A percentile compares a stretch with the other conserved stretches of the same genome.
phyloP scores from a whole-genome alignment of 2,113 vertebrate genomes.

The Anseranas semipalmata region DNA sequence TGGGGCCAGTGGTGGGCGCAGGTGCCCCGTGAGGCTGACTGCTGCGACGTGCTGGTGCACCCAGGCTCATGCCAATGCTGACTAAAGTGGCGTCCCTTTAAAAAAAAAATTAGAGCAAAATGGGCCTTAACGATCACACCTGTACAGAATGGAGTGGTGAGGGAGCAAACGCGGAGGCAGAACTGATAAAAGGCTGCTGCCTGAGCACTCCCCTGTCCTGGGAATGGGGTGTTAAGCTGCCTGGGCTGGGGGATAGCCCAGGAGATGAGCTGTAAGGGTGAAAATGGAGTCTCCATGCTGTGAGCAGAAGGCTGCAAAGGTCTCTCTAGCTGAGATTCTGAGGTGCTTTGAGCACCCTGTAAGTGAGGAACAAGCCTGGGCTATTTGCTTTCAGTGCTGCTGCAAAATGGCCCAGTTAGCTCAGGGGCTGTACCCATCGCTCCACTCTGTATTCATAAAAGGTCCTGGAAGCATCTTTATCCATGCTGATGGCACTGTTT shows the following conservation, averaged over 20 bases:
- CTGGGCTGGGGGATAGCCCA: too few relatives aligned
- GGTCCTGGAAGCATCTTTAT: constrained; percentile 54
- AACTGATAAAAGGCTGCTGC: background rate
- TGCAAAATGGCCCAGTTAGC: constrained; percentile 15
- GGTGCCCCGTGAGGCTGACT: background rate
- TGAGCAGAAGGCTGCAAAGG: background rate
- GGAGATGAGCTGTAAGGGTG: background rate
- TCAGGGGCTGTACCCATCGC: background rate
- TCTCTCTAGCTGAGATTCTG: constrained; percentile 62
- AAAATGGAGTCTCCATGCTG: background rate
- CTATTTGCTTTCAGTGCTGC: constrained; percentile 72
- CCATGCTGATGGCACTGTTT: constrained; percentile 60
- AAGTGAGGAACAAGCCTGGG: constrained; percentile 73
- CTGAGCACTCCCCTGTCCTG: accelerated
- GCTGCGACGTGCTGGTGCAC: background rate
- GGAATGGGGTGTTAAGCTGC: background rate
- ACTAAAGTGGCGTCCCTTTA: constrained; percentile 19
- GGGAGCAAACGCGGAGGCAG: background rate
- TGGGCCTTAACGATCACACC: constrained; percentile 26
- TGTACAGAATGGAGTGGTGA: background rate
- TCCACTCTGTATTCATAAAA: background rate
- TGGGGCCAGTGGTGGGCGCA: background rate
- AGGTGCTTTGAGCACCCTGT: constrained; percentile 58
- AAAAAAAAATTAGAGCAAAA: background rate
- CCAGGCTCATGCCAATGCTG: too few relatives aligned